A percentile compares a stretch with the other conserved stretches of the same genome.
Evolutionary conservation across 2,888 invertebrate genomes (phyloP).

Genomic region (Zaprionus bogoriensis): DNA sequence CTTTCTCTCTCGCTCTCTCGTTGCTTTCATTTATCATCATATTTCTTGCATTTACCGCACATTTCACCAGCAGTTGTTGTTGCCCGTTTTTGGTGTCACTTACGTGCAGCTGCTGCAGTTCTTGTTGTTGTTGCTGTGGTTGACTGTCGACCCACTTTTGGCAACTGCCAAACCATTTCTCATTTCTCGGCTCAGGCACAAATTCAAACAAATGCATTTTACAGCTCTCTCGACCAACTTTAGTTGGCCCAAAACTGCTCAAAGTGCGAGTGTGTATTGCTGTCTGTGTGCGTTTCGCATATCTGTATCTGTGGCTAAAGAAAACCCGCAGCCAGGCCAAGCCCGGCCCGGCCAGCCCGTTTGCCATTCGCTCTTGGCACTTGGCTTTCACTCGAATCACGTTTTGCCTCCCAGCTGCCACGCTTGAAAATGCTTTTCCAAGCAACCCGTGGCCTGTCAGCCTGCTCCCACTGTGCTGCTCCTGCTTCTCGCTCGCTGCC

Average conservation of each 20-base stretch:
- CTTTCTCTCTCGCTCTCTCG: background rate
- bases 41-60: slow-evolving; percentile 66
- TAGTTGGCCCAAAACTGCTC: slow-evolving; percentile 45
- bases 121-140: slow-evolving; percentile 17
- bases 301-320: slow-evolving; percentile 42
- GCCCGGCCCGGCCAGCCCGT: slow-evolving; percentile 12
- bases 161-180: slow-evolving; percentile 56
- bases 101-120: slow-evolving; percentile 19
- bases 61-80: slow-evolving; percentile 57
- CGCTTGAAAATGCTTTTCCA: slow-evolving; percentile 38
- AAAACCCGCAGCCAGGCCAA: slow-evolving; percentile 43
- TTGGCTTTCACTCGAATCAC: slow-evolving; percentile 70
- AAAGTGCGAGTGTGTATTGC: slow-evolving; percentile 12
- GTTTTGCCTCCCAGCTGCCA: slow-evolving; percentile 29
- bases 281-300: slow-evolving; percentile 18
- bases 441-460: slow-evolving; percentile 27
- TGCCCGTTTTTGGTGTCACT: slow-evolving; percentile 47
- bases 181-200: slow-evolving; percentile 52
- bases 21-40: slow-evolving; percentile 70
- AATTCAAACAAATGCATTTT: slow-evolving; percentile 75
- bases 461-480: slow-evolving; percentile 4
- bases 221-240: slow-evolving; percentile 60
- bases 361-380: slow-evolving; percentile 60
- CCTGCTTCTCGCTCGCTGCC: background rate
- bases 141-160: slow-evolving; percentile 60